phyloP scores from a whole-genome alignment of 2,888 invertebrate species.

The Drosophila anomalata region DNA sequence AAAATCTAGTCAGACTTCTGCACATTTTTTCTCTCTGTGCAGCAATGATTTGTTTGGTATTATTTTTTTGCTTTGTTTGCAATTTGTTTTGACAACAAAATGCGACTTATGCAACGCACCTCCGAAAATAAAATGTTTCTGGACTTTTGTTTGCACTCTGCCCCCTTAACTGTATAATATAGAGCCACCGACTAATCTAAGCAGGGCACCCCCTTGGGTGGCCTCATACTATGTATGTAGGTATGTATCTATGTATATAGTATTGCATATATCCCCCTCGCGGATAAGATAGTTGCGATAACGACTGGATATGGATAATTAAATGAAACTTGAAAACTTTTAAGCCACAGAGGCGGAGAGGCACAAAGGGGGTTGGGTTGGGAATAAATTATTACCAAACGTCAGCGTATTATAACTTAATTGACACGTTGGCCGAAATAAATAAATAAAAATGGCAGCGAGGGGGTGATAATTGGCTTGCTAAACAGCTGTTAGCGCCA shows the following conservation, averaged over 20 bases:
- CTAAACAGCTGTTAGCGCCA: slow-evolving; percentile 56
- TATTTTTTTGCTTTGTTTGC: neutral
- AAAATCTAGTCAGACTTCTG: no score
- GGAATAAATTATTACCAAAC: neutral
- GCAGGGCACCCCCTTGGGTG: neutral
- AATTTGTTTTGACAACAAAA: slow-evolving; percentile 36
- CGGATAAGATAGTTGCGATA: slow-evolving; percentile 5
- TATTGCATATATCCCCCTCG: neutral
- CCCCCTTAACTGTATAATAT: neutral
- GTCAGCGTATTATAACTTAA: slow-evolving; percentile 23
- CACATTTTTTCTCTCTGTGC: neutral
- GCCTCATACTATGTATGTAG: neutral
- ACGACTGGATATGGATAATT: neutral
- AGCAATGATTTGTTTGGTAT: neutral
- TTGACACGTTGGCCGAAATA: slow-evolving; percentile 28
- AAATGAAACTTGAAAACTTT: neutral
- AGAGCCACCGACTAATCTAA: neutral
- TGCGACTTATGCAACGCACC: slow-evolving; percentile 22
- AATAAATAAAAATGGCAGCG: slow-evolving; percentile 3
- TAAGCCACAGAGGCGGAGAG: neutral
- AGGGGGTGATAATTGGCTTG: slow-evolving; percentile 48
- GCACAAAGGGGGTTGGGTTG: neutral
- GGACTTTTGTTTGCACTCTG: slow-evolving; percentile 2
- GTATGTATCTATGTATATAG: no score
- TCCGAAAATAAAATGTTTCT: neutral